Evolutionary conservation across 2,797 vertebrate species (phyloP).

Genomic region (Melanotaenia boesemani): DNA sequence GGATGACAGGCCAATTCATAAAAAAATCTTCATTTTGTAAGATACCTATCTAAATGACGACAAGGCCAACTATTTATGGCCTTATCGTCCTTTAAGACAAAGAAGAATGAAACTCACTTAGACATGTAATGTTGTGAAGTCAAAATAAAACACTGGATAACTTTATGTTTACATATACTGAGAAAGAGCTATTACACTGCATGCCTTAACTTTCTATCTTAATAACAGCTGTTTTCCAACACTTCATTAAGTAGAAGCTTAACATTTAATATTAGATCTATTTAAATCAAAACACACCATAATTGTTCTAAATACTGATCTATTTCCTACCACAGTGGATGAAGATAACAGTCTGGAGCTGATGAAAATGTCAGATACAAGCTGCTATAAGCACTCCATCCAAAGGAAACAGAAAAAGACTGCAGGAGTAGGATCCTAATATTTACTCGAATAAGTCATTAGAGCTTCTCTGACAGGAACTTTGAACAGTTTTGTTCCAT

Average conservation of each 20-base stretch:
- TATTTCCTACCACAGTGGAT: background rate
- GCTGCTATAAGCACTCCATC: background rate
- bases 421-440: background rate
- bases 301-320: background rate
- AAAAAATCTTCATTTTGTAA: no score
- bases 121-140: background rate
- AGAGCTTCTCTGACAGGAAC: slow-evolving; percentile 4
- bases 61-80: no score
- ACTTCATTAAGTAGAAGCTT: slow-evolving; percentile 1
- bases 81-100: no score
- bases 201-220: background rate
- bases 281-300: background rate
- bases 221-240: background rate
- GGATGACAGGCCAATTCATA: no score
- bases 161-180: background rate
- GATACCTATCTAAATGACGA: no score
- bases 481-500: slow-evolving; percentile 20
- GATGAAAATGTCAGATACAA: slow-evolving; percentile 1
- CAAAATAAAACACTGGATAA: background rate
- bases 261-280: slow-evolving; percentile 1
- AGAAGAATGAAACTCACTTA: background rate
- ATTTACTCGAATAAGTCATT: background rate
- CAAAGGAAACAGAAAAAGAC: background rate
- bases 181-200: background rate
- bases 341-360: slow-evolving; percentile 8